Evolutionary conservation across 1,140 invertebrate genomes (phyloP).

Genomic region (Mylabris phalerata): DNA sequence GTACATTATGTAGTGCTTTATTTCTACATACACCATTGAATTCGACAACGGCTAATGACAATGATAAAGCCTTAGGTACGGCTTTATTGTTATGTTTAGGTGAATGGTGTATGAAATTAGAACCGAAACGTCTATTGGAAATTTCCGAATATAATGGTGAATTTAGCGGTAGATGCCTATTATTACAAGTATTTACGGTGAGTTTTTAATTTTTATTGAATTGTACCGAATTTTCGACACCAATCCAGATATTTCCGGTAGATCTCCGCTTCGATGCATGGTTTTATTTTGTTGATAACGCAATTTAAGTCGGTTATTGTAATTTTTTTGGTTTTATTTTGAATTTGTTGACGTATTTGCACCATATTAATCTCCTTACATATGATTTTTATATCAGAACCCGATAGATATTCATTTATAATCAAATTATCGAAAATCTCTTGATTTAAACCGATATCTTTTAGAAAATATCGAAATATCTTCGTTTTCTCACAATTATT

Average conservation of each 20-base stretch:
- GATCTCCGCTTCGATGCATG: constrained; percentile 11
- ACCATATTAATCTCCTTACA: constrained; percentile 82
- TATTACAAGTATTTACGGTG: constrained; percentile 58
- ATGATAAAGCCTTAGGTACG: constrained; percentile 67
- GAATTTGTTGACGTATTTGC: constrained; percentile 43
- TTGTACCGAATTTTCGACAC: constrained; percentile 27
- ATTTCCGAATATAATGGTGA: constrained; percentile 40
- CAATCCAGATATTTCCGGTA: constrained; percentile 28
- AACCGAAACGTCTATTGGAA: constrained; percentile 44
- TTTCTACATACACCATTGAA: constrained; percentile 38
- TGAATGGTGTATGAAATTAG: constrained; percentile 85
- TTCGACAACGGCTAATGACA: constrained; percentile 43
- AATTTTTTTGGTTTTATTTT: constrained; percentile 7
- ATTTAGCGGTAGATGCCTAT: constrained; percentile 47
- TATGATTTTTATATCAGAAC: constrained; percentile 79
- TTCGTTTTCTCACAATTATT: constrained; percentile 53
- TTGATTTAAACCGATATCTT: constrained; percentile 39
- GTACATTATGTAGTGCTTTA: constrained; percentile 50
- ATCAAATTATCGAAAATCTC: constrained; percentile 45
- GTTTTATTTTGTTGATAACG: constrained; percentile 5
- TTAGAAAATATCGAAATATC: constrained; percentile 56
- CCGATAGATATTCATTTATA: constrained; percentile 70
- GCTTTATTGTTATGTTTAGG: constrained; percentile 83
- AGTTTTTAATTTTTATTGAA: constrained; percentile 15
- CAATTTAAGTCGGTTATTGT: constrained; percentile 1